Percentiles rank a stretch among this genome's conserved stretches.
phyloP scores from a whole-genome alignment of 2,797 vertebrate genomes.

The Serranus cabrilla region DNA sequence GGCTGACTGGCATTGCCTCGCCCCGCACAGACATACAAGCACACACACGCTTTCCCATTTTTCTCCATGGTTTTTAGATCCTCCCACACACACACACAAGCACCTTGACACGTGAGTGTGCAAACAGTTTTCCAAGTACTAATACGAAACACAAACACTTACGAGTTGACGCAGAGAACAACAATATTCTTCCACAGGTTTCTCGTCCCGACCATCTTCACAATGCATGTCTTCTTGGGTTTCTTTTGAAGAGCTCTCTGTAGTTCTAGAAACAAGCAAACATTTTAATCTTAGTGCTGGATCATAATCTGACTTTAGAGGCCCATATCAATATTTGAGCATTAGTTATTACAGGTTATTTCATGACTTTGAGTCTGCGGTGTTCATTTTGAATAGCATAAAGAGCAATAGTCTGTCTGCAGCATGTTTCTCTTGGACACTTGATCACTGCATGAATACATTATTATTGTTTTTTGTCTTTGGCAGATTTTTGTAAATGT shows the following conservation, averaged over 20 bases:
- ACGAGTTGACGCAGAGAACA: conserved; percentile 98
- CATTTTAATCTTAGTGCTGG: not conserved
- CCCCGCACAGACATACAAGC: conserved; percentile 6
- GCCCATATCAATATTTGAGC: not conserved
- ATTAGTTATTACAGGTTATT: not conserved
- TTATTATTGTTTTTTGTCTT: not conserved
- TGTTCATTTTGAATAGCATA: not conserved
- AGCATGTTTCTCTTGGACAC: not conserved
- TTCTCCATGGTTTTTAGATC: conserved; percentile 1
- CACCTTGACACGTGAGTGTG: not conserved
- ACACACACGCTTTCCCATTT: not conserved
- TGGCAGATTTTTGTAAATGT: no score
- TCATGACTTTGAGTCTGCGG: not conserved
- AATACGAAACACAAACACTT: conserved; percentile 69
- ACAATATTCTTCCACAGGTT: conserved; percentile 99
- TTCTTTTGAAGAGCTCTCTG: conserved; percentile 90
- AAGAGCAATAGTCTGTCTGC: not conserved
- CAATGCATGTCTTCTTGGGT: conserved; percentile 94
- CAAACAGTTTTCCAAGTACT: not conserved
- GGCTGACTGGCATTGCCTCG: conserved; percentile 33
- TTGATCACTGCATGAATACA: not conserved
- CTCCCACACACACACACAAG: not conserved
- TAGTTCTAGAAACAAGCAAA: conserved; percentile 87
- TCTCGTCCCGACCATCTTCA: conserved; percentile 95
- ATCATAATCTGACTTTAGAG: not conserved